Evolutionary conservation across 2,113 vertebrate species (phyloP).

Genomic region (Copsychus sechellarum): DNA sequence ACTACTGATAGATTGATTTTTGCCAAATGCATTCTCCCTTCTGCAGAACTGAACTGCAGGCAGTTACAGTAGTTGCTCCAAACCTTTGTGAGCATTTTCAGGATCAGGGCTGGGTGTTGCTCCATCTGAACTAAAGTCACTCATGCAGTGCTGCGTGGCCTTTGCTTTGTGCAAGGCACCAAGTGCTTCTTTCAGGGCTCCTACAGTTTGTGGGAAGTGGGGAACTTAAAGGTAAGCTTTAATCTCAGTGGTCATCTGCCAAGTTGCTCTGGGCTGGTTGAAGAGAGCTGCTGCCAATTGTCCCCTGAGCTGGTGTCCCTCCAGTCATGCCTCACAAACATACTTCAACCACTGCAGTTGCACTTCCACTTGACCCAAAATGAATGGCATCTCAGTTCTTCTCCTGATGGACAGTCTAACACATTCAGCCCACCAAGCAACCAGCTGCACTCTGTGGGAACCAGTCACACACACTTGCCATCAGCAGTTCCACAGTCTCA

Average conservation of each 20-base stretch:
- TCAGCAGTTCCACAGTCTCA: neutral
- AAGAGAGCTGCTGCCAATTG: neutral
- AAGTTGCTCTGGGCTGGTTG: neutral
- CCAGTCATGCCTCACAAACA: rapidly evolving
- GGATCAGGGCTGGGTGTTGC: neutral
- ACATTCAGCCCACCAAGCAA: neutral
- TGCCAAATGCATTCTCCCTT: neutral
- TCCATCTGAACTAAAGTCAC: rapidly evolving
- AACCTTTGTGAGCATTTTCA: neutral
- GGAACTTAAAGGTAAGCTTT: neutral
- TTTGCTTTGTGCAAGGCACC: neutral
- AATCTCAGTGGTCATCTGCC: neutral
- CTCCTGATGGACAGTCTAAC: neutral
- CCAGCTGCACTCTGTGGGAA: neutral
- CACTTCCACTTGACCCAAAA: neutral
- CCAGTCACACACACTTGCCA: rapidly evolving
- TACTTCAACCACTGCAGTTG: neutral
- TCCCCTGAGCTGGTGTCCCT: neutral
- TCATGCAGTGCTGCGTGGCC: neutral
- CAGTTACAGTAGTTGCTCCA: neutral
- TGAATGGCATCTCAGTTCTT: neutral
- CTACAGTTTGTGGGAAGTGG: neutral
- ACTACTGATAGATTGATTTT: neutral
- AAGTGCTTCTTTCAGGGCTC: neutral
- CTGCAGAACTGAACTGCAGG: neutral